These are phyloP conservation scores for Mesocricetus auratus DNA, from an alignment of 2,113 vertebrate genomes.

Conservation along the genomic window DNA sequence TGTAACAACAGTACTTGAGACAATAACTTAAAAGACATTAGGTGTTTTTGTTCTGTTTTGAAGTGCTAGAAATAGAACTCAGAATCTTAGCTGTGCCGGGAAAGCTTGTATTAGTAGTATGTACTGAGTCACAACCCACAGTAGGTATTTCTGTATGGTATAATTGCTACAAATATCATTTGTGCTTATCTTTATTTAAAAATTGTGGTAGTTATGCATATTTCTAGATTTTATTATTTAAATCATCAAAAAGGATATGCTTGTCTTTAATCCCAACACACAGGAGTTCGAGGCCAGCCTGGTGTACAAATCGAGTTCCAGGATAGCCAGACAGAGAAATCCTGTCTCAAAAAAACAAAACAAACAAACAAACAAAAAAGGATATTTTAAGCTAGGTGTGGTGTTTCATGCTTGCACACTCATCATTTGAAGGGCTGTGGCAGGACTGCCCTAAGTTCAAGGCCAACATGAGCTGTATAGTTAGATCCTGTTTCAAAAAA, in stretches of 20 bases:
- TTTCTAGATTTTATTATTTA: constrained; percentile 52
- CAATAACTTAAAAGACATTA: not conserved
- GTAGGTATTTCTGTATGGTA: not conserved
- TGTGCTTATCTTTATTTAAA: constrained; percentile 43
- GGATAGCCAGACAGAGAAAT: not conserved
- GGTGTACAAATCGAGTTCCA: not conserved
- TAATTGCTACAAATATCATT: not conserved
- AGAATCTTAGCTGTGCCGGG: not conserved
- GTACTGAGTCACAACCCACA: not conserved
- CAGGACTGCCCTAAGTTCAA: not conserved
- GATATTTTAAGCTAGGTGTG: not conserved
- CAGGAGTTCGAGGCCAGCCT: not conserved
- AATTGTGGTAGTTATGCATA: not conserved
- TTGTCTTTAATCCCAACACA: not conserved
- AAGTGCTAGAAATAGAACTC: not conserved
- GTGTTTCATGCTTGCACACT: not conserved
- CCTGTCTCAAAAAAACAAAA: not conserved
- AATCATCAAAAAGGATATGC: constrained; percentile 29
- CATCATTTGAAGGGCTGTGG: not conserved
- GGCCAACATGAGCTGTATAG: not conserved
- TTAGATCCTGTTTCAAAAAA: not conserved
- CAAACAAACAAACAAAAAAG: not conserved
- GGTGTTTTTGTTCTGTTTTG: not conserved
- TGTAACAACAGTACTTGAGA: not conserved
- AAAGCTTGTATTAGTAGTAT: not conserved